Base-by-base conservation (phyloP, 1,140 invertebrate species). In the Monomorium pharaonis region DNA sequence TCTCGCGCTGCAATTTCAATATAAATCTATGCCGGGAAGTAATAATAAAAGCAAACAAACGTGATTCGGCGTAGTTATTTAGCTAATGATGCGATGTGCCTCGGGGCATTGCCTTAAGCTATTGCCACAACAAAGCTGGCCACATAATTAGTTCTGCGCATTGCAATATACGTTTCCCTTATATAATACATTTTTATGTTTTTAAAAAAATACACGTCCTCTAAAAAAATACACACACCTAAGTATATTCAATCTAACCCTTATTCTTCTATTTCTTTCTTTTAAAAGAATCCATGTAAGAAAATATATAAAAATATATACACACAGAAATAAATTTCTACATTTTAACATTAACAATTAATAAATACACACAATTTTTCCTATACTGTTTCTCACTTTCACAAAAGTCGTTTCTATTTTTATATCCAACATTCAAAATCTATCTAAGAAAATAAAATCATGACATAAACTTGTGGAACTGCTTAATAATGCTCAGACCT, bases 61-160 rank as follows among this genome's bases (percentile, higher is more conserved):
- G 47, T 47, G 42, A 44, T 49, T 72, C 33, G 44, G 42, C 42
- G 86, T 75, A 85, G 83, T 83, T 85, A 89, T 89, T 88, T 88
- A 76, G 42, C 67, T 89, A 89, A 89, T 89, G 76, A 88, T 83
- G 86, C 47, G 49, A 58, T 47, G n/a, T 44, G 21, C 44, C 49
- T 51, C 78, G 49, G 12, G 75, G 30, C 12, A 33, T 9, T 44
- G 62, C 14, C 27, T 81, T 87, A 88, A 86, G 75, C 84, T 75
- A 14, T 63, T 21, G 14, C n/a, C 86, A 75, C 80, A 87, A 65
- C 60, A 30, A 12, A n/a, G 37, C 12, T 24, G 24, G 5, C 72
- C 3, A 63, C n/a, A 33, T 51, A 49, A 62, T 1, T 62, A 16
- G 18, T 3, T 18, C 2, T 65, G 16, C 24, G 33, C 6, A 63